A percentile compares a stretch with the other conserved stretches of the same genome.
Conservation (phyloP, 92 coral and sea anemone genomes). For the Siderastrea siderea region DNA sequence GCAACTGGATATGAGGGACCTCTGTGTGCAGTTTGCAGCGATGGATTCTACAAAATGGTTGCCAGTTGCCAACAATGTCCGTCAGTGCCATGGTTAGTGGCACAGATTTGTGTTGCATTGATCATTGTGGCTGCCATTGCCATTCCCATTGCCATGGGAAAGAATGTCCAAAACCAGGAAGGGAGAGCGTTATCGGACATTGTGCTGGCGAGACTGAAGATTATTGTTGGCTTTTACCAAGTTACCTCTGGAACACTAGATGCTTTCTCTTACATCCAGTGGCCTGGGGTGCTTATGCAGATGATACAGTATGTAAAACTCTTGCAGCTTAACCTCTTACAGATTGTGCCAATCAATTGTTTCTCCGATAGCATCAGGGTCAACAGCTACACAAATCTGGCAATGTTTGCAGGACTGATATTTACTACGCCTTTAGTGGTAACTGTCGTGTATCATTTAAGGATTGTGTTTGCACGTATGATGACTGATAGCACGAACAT, state of each 20-base stretch:
- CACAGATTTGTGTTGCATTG: conserved; percentile 27
- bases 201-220: conserved; percentile 66
- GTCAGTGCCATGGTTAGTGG: conserved; percentile 50
- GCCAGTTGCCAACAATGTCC: conserved; percentile 67
- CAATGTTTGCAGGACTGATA: neutral
- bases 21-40: conserved; percentile 72
- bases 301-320: conserved; percentile 60
- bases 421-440: no score
- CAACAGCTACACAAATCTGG: conserved; percentile 53
- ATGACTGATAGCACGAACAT: no score
- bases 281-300: conserved; percentile 61
- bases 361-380: conserved; percentile 39
- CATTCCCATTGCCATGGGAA: conserved; percentile 24
- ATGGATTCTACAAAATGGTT: conserved; percentile 42
- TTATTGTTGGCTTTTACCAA: conserved; percentile 72
- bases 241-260: conserved; percentile 68
- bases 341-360: conserved; percentile 63
- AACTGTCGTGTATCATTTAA: no score
- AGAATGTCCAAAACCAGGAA: neutral
- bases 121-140: conserved; percentile 18
- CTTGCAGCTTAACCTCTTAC: conserved; percentile 65
- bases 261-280: conserved; percentile 57
- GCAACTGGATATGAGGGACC: conserved; percentile 66
- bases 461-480: no score
- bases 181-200: conserved; percentile 44